phyloP scores from a whole-genome alignment of 2,797 vertebrate species.

The Channa striata region DNA sequence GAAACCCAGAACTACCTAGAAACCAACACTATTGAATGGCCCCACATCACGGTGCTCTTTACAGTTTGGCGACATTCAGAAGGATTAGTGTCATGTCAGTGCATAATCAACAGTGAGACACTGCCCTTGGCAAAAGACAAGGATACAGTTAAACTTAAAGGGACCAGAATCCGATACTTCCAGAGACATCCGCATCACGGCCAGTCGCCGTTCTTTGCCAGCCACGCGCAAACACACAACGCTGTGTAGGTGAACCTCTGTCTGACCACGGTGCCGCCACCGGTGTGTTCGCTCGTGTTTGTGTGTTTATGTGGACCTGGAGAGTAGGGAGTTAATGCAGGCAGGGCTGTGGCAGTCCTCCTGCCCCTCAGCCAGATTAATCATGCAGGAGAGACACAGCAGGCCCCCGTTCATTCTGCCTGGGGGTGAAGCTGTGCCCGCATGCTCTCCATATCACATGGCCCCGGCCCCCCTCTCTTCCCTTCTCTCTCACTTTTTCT shows the following conservation, averaged over 20 bases:
- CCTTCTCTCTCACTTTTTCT: conserved; percentile 44
- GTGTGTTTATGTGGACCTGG: conserved; percentile 67
- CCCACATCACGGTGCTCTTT: conserved; percentile 44
- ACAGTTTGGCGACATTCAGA: conserved; percentile 45
- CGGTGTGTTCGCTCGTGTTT: conserved; percentile 42
- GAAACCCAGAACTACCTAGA: conserved; percentile 62
- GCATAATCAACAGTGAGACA: conserved; percentile 50
- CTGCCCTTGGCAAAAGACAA: conserved; percentile 59
- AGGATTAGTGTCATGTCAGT: conserved; percentile 62
- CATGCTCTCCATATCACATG: conserved; percentile 95
- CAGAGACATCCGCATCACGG: conserved; percentile 44
- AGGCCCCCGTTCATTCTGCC: conserved; percentile 91
- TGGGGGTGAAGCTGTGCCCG: conserved; percentile 93
- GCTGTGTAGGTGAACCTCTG: conserved; percentile 46
- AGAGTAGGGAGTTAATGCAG: conserved; percentile 86
- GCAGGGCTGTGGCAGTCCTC: conserved; percentile 90
- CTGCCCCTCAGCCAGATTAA: conserved; percentile 98
- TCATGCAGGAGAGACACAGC: conserved; percentile 97
- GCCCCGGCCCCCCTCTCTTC: conserved; percentile 79
- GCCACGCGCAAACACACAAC: conserved; percentile 1
- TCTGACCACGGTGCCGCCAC: conserved; percentile 27
- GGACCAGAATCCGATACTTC: conserved; percentile 53
- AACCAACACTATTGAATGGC: conserved; percentile 57
- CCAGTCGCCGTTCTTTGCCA: conserved; percentile 32
- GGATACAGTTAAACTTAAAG: conserved; percentile 61